These are phyloP conservation scores for Colinus virginianus DNA, from an alignment of 2,113 vertebrate species.

Conservation along the genomic window DNA sequence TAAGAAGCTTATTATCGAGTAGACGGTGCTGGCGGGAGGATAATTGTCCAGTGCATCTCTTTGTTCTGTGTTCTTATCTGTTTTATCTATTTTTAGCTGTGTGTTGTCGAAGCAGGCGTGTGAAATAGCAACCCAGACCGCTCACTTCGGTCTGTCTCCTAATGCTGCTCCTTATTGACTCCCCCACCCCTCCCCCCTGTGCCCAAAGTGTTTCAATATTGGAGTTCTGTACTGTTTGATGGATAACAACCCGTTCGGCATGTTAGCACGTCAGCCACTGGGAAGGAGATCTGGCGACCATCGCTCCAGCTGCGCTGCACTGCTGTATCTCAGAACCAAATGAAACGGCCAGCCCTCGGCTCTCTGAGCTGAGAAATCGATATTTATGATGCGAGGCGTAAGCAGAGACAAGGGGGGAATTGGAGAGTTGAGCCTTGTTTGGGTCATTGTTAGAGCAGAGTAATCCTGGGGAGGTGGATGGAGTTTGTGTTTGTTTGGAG, in stretches of 20 bases:
- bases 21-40: background rate
- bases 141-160: conserved; percentile 23
- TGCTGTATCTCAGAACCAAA: background rate
- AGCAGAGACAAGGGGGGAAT: background rate
- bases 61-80: conserved; percentile 50
- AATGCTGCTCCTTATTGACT: conserved; percentile 22
- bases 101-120: background rate
- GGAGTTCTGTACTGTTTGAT: background rate
- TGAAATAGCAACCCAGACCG: conserved; percentile 41
- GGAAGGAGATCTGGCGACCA: background rate
- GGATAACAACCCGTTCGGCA: background rate
- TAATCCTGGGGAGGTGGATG: rapidly evolving
- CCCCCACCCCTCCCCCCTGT: background rate
- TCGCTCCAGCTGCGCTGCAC: background rate
- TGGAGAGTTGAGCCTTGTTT: background rate
- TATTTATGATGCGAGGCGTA: background rate
- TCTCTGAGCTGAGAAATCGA: background rate
- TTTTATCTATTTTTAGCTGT: conserved; percentile 59
- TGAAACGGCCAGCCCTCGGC: background rate
- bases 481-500: background rate
- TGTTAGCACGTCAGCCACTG: background rate
- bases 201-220: conserved; percentile 7
- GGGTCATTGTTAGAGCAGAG: background rate
- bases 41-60: conserved; percentile 53
- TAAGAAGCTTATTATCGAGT: background rate